These are phyloP conservation scores for Syngnathus rostellatus DNA, from an alignment of 2,797 vertebrate genomes.

Conservation along the genomic window DNA sequence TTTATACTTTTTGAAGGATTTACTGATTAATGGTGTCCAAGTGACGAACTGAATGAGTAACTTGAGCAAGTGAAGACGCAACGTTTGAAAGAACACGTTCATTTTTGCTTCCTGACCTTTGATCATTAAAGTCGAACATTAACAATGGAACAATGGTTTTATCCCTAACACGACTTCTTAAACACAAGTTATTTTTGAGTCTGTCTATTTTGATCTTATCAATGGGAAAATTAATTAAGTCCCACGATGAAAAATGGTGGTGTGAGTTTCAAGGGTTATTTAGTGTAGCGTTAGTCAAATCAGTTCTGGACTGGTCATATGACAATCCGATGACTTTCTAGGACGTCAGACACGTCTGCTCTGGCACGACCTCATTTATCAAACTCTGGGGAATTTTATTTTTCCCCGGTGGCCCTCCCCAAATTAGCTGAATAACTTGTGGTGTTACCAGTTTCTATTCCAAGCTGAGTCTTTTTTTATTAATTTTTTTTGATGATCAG, in stretches of 20 bases:
- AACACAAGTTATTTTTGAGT: constrained; percentile 2
- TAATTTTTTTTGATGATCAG: not conserved
- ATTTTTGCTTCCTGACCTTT: not conserved
- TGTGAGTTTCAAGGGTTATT: not conserved
- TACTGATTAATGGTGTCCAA: constrained; percentile 14
- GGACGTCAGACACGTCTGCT: not conserved
- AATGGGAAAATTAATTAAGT: not conserved
- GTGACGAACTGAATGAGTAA: constrained; percentile 14
- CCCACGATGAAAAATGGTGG: not conserved
- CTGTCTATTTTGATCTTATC: not conserved
- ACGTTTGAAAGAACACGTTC: constrained; percentile 8
- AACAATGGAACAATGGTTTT: not conserved
- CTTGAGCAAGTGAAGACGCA: constrained; percentile 3
- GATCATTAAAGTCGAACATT: not conserved
- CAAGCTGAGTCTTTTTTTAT: not conserved
- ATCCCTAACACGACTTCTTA: not conserved
- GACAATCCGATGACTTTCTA: not conserved
- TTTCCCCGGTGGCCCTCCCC: not conserved
- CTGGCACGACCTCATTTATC: not conserved
- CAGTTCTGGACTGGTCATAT: not conserved
- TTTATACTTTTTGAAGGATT: not conserved
- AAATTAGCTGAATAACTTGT: not conserved
- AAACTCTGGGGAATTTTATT: not conserved
- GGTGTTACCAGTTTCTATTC: not conserved
- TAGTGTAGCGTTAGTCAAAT: not conserved